Evolutionary conservation across 2,113 vertebrate species (phyloP).

Genomic region (Neoarius graeffei): DNA sequence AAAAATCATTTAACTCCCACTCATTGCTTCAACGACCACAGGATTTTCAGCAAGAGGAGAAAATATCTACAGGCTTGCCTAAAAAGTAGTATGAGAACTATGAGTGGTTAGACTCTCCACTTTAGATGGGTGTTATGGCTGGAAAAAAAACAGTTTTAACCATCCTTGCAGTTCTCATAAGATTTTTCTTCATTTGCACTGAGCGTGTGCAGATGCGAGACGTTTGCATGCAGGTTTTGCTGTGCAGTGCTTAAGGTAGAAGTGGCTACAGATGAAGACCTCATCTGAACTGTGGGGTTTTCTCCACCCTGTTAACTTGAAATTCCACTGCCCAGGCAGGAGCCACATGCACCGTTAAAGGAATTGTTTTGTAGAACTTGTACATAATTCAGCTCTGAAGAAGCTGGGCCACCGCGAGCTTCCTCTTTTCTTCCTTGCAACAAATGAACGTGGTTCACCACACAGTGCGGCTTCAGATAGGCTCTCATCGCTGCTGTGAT

Average conservation of each 20-base stretch:
- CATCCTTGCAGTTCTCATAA: slow-evolving; percentile 55
- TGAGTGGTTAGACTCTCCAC: slow-evolving; percentile 60
- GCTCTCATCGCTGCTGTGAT: slow-evolving; percentile 46
- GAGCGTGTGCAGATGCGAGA: background rate
- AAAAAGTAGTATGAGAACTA: slow-evolving; percentile 66
- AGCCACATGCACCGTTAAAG: slow-evolving; percentile 21
- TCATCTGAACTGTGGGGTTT: slow-evolving; percentile 65
- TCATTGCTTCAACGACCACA: slow-evolving; percentile 71
- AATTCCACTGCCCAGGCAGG: background rate
- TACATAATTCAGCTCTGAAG: slow-evolving; percentile 31
- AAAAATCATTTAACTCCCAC: slow-evolving; percentile 75
- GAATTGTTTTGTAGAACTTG: slow-evolving; percentile 28
- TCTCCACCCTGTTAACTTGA: slow-evolving; percentile 60
- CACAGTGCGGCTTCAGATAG: slow-evolving; percentile 49
- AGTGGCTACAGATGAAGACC: slow-evolving; percentile 44
- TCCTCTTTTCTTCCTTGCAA: slow-evolving; percentile 40
- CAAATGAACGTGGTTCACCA: slow-evolving; percentile 54
- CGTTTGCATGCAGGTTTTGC: background rate
- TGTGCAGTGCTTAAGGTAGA: slow-evolving; percentile 35
- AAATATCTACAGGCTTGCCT: slow-evolving; percentile 68
- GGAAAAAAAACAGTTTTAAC: slow-evolving; percentile 51
- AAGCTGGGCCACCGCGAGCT: slow-evolving; percentile 26
- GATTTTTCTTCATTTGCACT: slow-evolving; percentile 38
- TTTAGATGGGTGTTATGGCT: slow-evolving; percentile 63
- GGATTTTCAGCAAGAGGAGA: slow-evolving; percentile 63